A percentile compares a stretch with the other conserved stretches of the same genome.
Evolutionary conservation across 2,113 vertebrate genomes (phyloP).

Genomic region (Percopsis transmontana): DNA sequence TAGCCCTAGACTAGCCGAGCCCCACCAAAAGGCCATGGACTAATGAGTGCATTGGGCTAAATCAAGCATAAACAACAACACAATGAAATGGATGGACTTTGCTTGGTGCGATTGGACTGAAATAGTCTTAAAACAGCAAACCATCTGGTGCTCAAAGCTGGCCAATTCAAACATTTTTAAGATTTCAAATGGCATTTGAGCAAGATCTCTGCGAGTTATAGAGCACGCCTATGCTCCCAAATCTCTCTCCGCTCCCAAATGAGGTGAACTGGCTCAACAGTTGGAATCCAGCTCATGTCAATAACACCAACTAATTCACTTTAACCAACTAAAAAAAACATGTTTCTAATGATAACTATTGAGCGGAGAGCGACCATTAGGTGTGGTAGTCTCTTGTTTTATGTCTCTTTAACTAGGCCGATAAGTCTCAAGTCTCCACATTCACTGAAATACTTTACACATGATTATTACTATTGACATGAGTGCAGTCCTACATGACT

Average conservation of each 20-base stretch:
- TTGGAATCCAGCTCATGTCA: constrained; percentile 8
- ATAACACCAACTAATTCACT: constrained; percentile 15
- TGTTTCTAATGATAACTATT: constrained; percentile 7
- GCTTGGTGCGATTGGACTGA: neutral
- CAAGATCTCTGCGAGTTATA: neutral
- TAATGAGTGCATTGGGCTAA: neutral
- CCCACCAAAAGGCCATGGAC: no score
- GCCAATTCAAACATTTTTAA: neutral
- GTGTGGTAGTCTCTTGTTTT: neutral
- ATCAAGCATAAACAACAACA: neutral
- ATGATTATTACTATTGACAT: constrained; percentile 17
- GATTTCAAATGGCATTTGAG: neutral
- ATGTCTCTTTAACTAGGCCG: constrained; percentile 1
- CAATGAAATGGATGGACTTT: neutral
- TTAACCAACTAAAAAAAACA: constrained; percentile 1
- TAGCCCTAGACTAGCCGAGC: neutral
- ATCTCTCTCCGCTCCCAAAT: neutral
- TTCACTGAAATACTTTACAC: constrained; percentile 27
- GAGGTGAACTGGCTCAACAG: constrained; percentile 3
- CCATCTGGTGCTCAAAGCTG: neutral
- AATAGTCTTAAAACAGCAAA: constrained; percentile 2
- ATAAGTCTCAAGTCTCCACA: constrained; percentile 4
- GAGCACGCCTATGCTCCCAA: neutral
- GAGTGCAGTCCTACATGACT: constrained; percentile 10
- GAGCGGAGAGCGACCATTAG: constrained; percentile 1